phyloP scores from a whole-genome alignment of 2,797 vertebrate genomes.

The Pterois miles region DNA sequence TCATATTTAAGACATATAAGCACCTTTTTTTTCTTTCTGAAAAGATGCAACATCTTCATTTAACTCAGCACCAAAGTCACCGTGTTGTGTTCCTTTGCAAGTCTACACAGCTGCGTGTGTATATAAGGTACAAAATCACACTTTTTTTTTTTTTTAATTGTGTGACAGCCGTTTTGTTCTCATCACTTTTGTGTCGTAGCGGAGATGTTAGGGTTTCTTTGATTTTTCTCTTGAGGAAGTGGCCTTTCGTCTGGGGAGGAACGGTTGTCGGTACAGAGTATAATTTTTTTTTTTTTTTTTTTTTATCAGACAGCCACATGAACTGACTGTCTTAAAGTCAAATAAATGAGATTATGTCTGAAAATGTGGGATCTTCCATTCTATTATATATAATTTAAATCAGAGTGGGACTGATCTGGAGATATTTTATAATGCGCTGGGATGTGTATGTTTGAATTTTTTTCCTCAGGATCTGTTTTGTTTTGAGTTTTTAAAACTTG shows the following conservation, averaged over 20 bases:
- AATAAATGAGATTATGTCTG: slow-evolving; percentile 66
- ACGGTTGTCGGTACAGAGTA: slow-evolving; percentile 55
- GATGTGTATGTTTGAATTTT: slow-evolving; percentile 70
- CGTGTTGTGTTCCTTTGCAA: slow-evolving; percentile 48
- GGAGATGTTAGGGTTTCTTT: slow-evolving; percentile 43
- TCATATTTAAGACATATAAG: slow-evolving; percentile 52
- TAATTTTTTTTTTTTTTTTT: neutral
- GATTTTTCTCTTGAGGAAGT: slow-evolving; percentile 49
- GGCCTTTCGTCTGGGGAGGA: slow-evolving; percentile 71
- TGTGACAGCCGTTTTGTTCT: slow-evolving; percentile 62
- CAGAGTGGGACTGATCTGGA: slow-evolving; percentile 71
- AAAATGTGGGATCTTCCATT: slow-evolving; percentile 68
- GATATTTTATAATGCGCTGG: slow-evolving; percentile 65
- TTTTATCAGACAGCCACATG: slow-evolving; percentile 33
- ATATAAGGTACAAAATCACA: slow-evolving; percentile 81
- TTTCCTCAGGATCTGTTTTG: slow-evolving; percentile 83
- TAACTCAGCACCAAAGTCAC: slow-evolving; percentile 77
- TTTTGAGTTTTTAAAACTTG: slow-evolving; percentile 72
- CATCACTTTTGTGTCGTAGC: slow-evolving; percentile 51
- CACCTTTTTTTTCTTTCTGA: slow-evolving; percentile 62
- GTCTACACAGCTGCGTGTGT: slow-evolving; percentile 73
- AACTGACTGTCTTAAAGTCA: slow-evolving; percentile 59
- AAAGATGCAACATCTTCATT: slow-evolving; percentile 53
- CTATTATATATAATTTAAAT: slow-evolving; percentile 79
- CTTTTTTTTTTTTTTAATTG: slow-evolving; percentile 26